A percentile compares a stretch with the other conserved stretches of the same genome.
These are phyloP conservation scores for Prietella phreatophila DNA, from an alignment of 2,113 vertebrate genomes.

Conservation along the genomic window DNA sequence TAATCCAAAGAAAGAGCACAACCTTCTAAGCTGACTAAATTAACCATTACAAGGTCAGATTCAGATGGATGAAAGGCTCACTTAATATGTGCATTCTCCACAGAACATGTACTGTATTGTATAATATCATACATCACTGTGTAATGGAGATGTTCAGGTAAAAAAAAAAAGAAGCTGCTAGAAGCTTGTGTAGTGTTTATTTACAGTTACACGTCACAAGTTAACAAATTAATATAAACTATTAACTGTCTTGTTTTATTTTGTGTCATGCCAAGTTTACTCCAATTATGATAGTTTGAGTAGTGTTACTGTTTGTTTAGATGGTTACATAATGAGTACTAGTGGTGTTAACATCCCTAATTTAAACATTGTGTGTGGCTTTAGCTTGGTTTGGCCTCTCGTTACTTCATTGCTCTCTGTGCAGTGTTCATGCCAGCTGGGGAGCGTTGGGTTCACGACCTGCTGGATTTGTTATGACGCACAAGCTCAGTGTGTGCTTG, in stretches of 20 bases:
- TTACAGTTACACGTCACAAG: not conserved
- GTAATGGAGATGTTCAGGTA: not conserved
- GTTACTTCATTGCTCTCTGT: not conserved
- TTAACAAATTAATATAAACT: not conserved
- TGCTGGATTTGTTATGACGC: slow-evolving; percentile 22
- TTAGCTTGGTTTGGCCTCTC: not conserved
- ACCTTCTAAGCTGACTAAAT: not conserved
- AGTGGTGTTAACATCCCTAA: not conserved
- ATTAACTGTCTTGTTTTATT: not conserved
- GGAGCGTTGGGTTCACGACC: slow-evolving; percentile 5
- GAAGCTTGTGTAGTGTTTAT: not conserved
- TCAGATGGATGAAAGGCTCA: not conserved
- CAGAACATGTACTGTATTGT: not conserved
- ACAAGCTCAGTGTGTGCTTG: slow-evolving; percentile 33
- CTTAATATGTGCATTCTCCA: not conserved
- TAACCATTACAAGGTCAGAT: not conserved
- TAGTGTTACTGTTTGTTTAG: not conserved
- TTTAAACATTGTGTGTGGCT: slow-evolving; percentile 3
- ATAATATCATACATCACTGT: not conserved
- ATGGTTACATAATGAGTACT: not conserved
- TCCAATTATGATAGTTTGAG: not conserved
- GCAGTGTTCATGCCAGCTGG: slow-evolving; percentile 13
- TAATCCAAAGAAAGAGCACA: not conserved
- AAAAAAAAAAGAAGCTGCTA: not conserved
- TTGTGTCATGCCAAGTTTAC: not conserved